Evolutionary conservation across 2,888 invertebrate species (phyloP).

Genomic region (Leucozona laternaria): DNA sequence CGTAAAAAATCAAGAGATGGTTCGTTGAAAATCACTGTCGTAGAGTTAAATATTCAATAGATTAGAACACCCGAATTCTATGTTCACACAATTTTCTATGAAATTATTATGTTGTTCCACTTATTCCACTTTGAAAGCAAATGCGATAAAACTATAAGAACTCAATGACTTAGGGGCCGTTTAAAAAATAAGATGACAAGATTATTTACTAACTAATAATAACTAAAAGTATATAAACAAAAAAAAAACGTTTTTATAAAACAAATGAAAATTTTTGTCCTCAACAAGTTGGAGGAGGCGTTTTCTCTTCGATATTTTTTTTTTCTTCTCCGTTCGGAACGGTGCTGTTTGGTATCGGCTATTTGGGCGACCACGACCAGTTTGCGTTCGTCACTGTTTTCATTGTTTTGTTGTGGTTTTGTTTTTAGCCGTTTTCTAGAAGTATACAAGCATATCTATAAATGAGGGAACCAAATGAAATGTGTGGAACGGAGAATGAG

Average conservation of each 20-base stretch:
- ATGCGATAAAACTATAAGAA: constrained; percentile 24
- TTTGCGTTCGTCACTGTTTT: constrained; percentile 69
- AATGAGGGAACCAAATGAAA: constrained; percentile 23
- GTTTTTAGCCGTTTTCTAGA: constrained; percentile 2
- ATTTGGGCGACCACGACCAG: constrained; percentile 19
- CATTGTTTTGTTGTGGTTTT: constrained; percentile 42
- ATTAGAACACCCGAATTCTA: constrained; percentile 5
- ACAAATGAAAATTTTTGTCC: constrained; percentile 51
- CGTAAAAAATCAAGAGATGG: constrained; percentile 55
- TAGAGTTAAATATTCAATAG: constrained; percentile 33
- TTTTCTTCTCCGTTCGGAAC: constrained; percentile 21
- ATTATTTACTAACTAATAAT: constrained; percentile 35
- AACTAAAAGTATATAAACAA: not conserved
- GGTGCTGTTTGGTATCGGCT: constrained; percentile 25
- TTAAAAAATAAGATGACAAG: constrained; percentile 62
- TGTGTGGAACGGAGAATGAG: constrained; percentile 27
- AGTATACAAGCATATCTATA: too few species aligned
- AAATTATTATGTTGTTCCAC: constrained; percentile 44
- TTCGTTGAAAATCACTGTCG: constrained; percentile 13
- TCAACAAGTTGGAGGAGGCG: constrained; percentile 74
- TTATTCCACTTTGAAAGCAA: constrained; percentile 42
- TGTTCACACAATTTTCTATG: constrained; percentile 46
- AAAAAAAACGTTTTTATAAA: constrained; percentile 48
- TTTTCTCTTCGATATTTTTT: constrained; percentile 53
- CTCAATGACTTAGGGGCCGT: constrained; percentile 42